Evolutionary conservation across 2,113 vertebrate species (phyloP), one percentile per base, ranked within the genome.

Genomic region (Columba livia): DNA sequence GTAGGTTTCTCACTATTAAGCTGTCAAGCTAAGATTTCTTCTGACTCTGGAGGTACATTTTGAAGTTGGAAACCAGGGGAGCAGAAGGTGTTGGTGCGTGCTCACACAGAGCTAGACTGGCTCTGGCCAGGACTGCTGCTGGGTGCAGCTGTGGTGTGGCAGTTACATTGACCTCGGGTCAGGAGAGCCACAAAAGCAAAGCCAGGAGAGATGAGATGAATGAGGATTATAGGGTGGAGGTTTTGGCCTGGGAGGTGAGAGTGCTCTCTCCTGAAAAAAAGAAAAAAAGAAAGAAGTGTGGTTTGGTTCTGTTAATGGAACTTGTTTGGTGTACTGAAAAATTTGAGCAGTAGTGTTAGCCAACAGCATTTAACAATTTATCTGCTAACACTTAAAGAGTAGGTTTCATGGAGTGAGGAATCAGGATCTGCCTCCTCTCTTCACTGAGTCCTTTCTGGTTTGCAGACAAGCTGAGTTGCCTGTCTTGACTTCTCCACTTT

Each of bases 381-480:
- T 65, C 26, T 65, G 69, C 34, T 53, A 21, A 73, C 44, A 88
- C 24, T 40, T 78, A 31, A 42, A 18, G 15, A 19, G 23, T 54
- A 60, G 48, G 9, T 57, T 90, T 72, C 26, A 34, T 20, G 38
- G 40, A 8, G 1, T 69, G 15, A 48, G 26, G 62, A 61, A 15
- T 40, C 26, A 21, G 66, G 72, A 83, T 84, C 31, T 65, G 26
- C 72, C 42, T 85, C 32, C 25, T 88, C 85, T 53, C 40, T 18
- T 67, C 34, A 10, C 16, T 1, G 48, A 51, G 34, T 58, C 48
- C 53, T 64, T 90, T 79, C 58, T 85, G 71, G 34, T 81, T 75
- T 72, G 19, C 57, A 54, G 57, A 40, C 16, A 54, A 71, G 31
- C 8, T 0, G 0, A 3, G 6, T 18, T 61, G 34, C 32, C 32